Evolutionary conservation across 1,140 invertebrate genomes (phyloP), one percentile per base, ranked within the genome.

Genomic region (Zaprionus tsacasi): DNA sequence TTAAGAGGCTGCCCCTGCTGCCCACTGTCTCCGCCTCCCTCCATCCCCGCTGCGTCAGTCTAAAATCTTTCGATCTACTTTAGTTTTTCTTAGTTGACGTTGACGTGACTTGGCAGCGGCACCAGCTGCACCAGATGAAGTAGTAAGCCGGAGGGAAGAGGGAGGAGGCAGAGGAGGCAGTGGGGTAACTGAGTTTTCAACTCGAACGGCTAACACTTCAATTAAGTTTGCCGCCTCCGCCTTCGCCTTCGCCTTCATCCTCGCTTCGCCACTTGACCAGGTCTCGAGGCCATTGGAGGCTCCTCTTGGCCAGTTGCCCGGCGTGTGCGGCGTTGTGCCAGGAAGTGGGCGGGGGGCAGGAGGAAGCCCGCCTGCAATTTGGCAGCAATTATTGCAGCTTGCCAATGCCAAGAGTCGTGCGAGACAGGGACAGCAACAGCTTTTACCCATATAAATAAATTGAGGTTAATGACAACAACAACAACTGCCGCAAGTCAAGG

Each of bases 311-410:
- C 78, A 78, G 70, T 69, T 81, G 82, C 69, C 69, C n/a, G n/a
- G 40, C 40, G 40, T 45, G 40, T 43, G 40, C 40, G 40, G 40
- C 74, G 54, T 30, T 45, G 54, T 17, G 45, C 17, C 36, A 65
- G 54, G 21, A 35, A 38, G 54, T 52, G 13, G 38, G 25, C n/a
- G 17, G 38, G 25, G 30, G 17, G 55, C 12, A 25, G 6, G 52
- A 30, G 38, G 38, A 43, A 69, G 69, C 69, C 70, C 71, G 75
- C 57, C 74, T 76, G 83, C 83, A 88, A 88, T 88, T 88, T 88
- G 83, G 83, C 83, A 88, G 83, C 83, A 88, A 88, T 88, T 88
- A 88, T 88, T 88, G 85, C 78, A 86, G 82, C 77, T 83, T 82
- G 80, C 76, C 80, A 76, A 83, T 71, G 81, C 50, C 77, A 78